Base-by-base conservation (phyloP, 2,888 invertebrate species). In the Lasioglossum malachurum region DNA sequence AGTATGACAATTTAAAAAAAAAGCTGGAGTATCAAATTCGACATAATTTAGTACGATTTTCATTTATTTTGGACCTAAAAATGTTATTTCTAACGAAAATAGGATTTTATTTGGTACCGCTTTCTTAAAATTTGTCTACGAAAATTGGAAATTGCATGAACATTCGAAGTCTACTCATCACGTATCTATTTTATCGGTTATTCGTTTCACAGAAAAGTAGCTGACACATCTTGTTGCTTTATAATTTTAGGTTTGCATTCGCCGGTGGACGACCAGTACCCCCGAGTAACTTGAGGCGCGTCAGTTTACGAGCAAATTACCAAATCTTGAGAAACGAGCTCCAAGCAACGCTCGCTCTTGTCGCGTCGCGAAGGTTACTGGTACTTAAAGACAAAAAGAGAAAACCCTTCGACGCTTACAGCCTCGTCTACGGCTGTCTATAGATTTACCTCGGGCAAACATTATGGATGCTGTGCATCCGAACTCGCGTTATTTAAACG, bases 201-300 rank as follows among this genome's bases (percentile, higher is more conserved):
- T 64, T 64, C 31, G 3, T 31, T 31, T 35, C 19, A 31, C n/a
- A n/a, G 41, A 41, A n/a, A 14, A n/a, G n/a, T 41, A n/a, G 4
- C n/a, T 27, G 31, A 64, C 8, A 8, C 19, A 69, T 23, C 19
- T 38, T n/a, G 23, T 71, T n/a, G 23, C 5, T n/a, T 5, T 71
- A 2, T 69, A 12, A 88, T 87, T 89, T 35, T 73, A 95, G 95
- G 88, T 95, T 95, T 82, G 94, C 95, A 12, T 95, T 95, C 78
- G 94, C 94, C 76, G 95, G 95, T 69, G 94, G 95, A 74, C 93
- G 94, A 75, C 95, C 95, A 4, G 95, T 95, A 31, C 94, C 95
- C 64, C 92, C 94, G 8, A 94, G 90, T 80, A 95, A 94, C 90
- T 88, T 95, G 53, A 94, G 93, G 78, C 93, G 95, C 7, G 93